A percentile compares a stretch with the other conserved stretches of the same genome.
These are phyloP conservation scores for Diloba caeruleocephala DNA, from an alignment of 2,888 invertebrate genomes.

Conservation along the genomic window DNA sequence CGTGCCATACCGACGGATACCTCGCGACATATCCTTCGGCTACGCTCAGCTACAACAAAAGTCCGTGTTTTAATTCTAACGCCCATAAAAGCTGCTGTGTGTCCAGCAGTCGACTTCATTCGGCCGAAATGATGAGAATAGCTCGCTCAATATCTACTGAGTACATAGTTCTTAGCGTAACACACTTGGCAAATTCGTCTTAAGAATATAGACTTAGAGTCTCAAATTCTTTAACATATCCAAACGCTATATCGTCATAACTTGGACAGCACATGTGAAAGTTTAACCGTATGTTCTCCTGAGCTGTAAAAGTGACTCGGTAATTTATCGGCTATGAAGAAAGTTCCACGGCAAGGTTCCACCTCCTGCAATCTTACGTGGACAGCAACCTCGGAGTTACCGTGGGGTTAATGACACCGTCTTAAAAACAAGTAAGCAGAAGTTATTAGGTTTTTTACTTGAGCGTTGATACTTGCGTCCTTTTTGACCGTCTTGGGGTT, in stretches of 20 bases:
- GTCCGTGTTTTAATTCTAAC: too few species aligned
- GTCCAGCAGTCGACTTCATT: too few species aligned
- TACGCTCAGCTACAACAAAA: too few species aligned
- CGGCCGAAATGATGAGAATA: too few species aligned
- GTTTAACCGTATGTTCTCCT: conserved; percentile 81
- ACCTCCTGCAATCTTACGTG: conserved; percentile 77
- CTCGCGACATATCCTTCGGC: too few species aligned
- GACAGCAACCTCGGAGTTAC: conserved; percentile 49
- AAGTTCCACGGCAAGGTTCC: conserved; percentile 74
- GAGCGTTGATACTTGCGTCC: not conserved
- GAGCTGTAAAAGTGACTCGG: conserved; percentile 86
- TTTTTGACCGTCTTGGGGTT: conserved; percentile 8
- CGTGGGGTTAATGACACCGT: conserved; percentile 60
- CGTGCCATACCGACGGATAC: too few species aligned
- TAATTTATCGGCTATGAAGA: conserved; percentile 85
- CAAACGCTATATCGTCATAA: conserved; percentile 55
- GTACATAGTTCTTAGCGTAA: conserved; percentile 24
- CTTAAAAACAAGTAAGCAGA: conserved; percentile 54
- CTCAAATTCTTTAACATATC: conserved; percentile 48
- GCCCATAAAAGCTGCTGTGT: too few species aligned
- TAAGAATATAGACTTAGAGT: conserved; percentile 34
- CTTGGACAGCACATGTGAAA: conserved; percentile 63
- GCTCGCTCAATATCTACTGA: conserved; percentile 18
- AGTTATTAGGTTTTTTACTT: conserved; percentile 49
- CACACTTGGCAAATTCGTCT: conserved; percentile 21